These are phyloP conservation scores for Invenusta paracnida DNA, from an alignment of 2,888 invertebrate species.

Conservation along the genomic window DNA sequence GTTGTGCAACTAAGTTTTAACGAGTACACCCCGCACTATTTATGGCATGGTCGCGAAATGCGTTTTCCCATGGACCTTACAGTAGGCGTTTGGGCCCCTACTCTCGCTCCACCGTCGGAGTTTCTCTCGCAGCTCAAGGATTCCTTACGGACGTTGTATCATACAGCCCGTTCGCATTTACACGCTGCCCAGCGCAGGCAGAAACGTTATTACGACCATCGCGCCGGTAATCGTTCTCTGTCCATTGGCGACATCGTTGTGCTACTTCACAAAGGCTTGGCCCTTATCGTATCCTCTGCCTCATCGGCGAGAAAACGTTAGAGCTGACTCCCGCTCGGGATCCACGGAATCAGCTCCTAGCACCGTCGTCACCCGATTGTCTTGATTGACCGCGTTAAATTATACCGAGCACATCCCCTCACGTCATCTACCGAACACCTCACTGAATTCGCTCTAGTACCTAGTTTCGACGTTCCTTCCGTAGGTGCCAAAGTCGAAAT, in stretches of 20 bases:
- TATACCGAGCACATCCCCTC: not conserved
- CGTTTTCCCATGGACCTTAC: not conserved
- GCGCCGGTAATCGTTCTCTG: not conserved
- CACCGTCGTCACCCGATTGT: not conserved
- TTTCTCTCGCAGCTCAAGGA: not conserved
- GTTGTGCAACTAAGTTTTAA: no score
- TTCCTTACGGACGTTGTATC: not conserved
- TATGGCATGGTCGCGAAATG: not conserved
- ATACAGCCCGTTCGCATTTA: not conserved
- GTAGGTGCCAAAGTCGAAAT: not conserved
- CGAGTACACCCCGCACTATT: not conserved
- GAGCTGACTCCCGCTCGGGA: no score
- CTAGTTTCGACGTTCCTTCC: not conserved
- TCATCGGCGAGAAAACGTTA: not conserved
- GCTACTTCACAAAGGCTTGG: not conserved
- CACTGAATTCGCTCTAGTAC: no score
- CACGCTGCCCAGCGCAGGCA: not conserved
- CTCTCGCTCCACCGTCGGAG: not conserved
- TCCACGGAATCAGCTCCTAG: no score
- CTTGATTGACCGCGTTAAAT: not conserved
- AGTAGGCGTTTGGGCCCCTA: not conserved
- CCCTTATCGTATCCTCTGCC: not conserved
- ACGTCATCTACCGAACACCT: no score
- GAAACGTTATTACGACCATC: not conserved
- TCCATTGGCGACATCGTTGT: not conserved